Conservation (phyloP, 2,113 vertebrate genomes). For the Hiodon alosoides region DNA sequence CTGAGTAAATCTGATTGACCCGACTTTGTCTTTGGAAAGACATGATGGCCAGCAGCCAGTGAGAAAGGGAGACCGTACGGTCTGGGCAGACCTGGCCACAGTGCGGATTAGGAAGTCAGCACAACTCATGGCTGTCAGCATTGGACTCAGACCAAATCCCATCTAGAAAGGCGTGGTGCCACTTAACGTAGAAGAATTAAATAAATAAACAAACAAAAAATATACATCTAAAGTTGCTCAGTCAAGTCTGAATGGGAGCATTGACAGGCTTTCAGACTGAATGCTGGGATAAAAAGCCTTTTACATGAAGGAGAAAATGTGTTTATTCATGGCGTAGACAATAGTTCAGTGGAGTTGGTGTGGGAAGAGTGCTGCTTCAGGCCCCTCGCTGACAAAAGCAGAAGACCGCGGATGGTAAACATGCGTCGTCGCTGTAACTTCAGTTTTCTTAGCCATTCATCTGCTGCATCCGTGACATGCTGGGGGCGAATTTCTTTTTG, state of each 20-base stretch:
- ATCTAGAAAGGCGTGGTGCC: background rate
- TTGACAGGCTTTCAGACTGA: background rate
- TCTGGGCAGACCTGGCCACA: too few relatives aligned
- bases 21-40: too few relatives aligned
- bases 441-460: background rate
- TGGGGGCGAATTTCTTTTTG: too few relatives aligned
- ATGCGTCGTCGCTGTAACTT: background rate
- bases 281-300: background rate
- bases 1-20: too few relatives aligned
- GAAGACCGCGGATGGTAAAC: background rate
- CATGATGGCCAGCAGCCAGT: background rate
- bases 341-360: background rate
- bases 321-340: background rate
- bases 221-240: background rate
- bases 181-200: background rate
- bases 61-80: background rate
- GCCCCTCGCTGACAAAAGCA: background rate
- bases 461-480: background rate
- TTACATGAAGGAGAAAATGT: background rate
- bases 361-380: background rate
- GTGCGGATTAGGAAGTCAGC: too few relatives aligned
- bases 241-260: background rate
- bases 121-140: background rate
- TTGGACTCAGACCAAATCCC: too few relatives aligned
- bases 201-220: slow-evolving; percentile 6